These are phyloP conservation scores for Battus philenor DNA, from an alignment of 1,140 invertebrate species.

Conservation along the genomic window DNA sequence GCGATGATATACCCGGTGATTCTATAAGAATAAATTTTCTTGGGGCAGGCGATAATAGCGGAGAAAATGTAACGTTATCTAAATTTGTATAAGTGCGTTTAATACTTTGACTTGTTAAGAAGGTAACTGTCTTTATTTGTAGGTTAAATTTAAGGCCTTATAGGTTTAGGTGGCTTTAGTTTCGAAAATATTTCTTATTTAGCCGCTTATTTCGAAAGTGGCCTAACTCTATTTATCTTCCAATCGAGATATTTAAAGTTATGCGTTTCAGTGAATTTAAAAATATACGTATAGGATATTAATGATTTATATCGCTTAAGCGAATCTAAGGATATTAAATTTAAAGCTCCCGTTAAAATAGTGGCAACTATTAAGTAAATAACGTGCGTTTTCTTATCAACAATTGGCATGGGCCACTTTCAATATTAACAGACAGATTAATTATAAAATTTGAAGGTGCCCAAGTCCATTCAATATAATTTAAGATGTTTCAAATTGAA, in stretches of 20 bases:
- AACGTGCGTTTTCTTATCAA: slow-evolving; percentile 1
- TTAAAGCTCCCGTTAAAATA: neutral
- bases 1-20: too few species aligned
- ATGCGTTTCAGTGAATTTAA: slow-evolving; percentile 2
- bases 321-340: neutral
- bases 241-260: slow-evolving; percentile 2
- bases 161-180: too few species aligned
- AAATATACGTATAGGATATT: neutral
- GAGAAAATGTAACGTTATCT: too few species aligned
- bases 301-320: neutral
- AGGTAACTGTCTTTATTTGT: too few species aligned
- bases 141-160: too few species aligned
- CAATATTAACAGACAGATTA: neutral
- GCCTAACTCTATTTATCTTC: slow-evolving; percentile 4
- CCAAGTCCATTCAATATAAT: neutral
- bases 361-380: neutral
- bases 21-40: too few species aligned
- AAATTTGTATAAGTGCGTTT: too few species aligned
- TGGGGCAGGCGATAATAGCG: too few species aligned
- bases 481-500: slow-evolving; percentile 1
- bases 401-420: neutral
- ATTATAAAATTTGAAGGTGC: slow-evolving; percentile 5
- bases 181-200: too few species aligned
- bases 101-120: too few species aligned
- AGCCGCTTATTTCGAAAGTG: slow-evolving; percentile 2